phyloP scores from a whole-genome alignment of 1,140 invertebrate species.

The Ylistrum balloti region DNA sequence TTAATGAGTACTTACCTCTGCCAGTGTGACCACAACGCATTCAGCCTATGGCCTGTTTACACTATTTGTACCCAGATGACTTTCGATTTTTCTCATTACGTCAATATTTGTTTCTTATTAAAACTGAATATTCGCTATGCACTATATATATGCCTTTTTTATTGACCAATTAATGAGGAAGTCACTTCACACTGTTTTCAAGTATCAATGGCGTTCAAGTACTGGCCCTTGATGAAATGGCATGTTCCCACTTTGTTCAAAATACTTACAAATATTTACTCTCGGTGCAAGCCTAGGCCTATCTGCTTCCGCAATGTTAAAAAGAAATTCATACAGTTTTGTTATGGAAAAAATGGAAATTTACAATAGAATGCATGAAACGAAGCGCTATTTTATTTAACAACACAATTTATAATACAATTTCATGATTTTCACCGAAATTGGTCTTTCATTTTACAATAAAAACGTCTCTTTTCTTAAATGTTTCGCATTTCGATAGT shows the following conservation, averaged over 20 bases:
- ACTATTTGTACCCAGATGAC: not conserved
- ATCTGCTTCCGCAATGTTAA: too few species aligned
- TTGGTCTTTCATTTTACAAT: too few species aligned
- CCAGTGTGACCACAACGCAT: not conserved
- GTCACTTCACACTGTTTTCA: slow-evolving; percentile 19
- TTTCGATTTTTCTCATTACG: not conserved
- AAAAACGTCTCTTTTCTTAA: too few species aligned
- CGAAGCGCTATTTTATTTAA: too few species aligned
- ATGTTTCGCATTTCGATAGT: too few species aligned
- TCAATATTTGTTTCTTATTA: slow-evolving; percentile 14
- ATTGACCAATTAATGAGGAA: not conserved
- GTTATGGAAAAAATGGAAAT: too few species aligned
- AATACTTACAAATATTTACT: too few species aligned
- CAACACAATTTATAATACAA: too few species aligned
- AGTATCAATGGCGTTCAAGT: not conserved
- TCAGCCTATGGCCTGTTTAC: not conserved
- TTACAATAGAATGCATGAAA: too few species aligned
- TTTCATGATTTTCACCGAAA: too few species aligned
- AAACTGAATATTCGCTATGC: not conserved
- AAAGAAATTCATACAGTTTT: too few species aligned
- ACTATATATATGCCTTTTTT: not conserved
- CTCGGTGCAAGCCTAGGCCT: too few species aligned
- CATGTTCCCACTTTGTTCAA: not conserved
- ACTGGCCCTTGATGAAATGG: not conserved
- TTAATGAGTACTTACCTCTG: not conserved